A percentile compares a stretch with the other conserved stretches of the same genome.
Conservation (phyloP, 2,888 invertebrate genomes). For the Craniophora ligustri region DNA sequence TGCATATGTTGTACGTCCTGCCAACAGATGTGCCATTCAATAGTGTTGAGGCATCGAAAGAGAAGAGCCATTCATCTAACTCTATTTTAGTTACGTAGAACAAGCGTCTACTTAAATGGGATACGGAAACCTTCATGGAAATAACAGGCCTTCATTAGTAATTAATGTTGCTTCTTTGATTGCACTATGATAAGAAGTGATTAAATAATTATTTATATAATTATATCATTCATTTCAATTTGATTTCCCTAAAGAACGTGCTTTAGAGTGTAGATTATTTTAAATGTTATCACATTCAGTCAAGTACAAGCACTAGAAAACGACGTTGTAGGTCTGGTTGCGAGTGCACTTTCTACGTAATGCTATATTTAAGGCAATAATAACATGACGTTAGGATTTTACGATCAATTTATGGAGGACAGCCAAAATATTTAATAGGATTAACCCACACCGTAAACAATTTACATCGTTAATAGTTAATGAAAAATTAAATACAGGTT, state of each 20-base stretch:
- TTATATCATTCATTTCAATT: constrained; percentile 13
- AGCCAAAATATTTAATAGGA: constrained; percentile 53
- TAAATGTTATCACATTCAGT: constrained; percentile 7
- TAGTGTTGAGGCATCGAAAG: constrained; percentile 62
- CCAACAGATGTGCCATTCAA: constrained; percentile 71
- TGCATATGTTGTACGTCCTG: constrained; percentile 68
- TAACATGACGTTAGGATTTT: constrained; percentile 55
- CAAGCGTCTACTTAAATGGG: constrained; percentile 44
- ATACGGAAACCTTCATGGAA: constrained; percentile 51
- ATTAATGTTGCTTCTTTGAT: constrained; percentile 37
- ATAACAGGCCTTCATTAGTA: constrained; percentile 42
- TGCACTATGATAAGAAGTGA: constrained; percentile 12
- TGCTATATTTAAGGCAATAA: constrained; percentile 31
- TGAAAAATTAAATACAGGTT: too few species aligned
- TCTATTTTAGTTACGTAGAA: constrained; percentile 51
- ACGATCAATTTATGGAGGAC: constrained; percentile 62
- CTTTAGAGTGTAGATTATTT: constrained; percentile 1
- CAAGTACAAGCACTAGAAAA: constrained; percentile 18
- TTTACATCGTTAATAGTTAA: too few species aligned
- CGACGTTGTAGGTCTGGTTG: constrained; percentile 40
- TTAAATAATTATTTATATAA: constrained; percentile 13
- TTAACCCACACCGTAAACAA: too few species aligned
- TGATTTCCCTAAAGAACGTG: constrained; percentile 6
- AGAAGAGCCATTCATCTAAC: constrained; percentile 59
- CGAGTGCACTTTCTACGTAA: constrained; percentile 38